Conservation (phyloP, 1,140 invertebrate genomes). For the Meloidogyne hapla region DNA sequence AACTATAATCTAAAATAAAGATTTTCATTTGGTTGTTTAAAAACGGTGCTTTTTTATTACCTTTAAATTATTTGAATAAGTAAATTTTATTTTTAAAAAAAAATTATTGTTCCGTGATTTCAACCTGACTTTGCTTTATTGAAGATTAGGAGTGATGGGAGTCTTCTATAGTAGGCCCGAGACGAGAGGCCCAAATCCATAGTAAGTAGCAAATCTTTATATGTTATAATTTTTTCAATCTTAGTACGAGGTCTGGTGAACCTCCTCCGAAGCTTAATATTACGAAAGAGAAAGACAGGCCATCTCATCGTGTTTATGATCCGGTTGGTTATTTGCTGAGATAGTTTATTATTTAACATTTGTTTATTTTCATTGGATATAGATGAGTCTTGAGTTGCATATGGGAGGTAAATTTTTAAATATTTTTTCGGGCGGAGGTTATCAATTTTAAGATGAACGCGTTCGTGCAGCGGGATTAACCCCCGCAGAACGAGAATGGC, state of each 20-base stretch:
- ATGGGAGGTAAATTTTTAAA: slow-evolving; percentile 24
- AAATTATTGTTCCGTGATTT: no score
- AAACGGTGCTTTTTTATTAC: neutral
- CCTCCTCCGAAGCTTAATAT: slow-evolving; percentile 54
- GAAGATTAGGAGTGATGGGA: slow-evolving; percentile 20
- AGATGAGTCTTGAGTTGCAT: slow-evolving; percentile 23
- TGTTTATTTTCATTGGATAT: neutral
- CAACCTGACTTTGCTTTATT: neutral
- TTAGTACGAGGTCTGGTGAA: slow-evolving; percentile 53
- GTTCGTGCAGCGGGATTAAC: slow-evolving; percentile 53
- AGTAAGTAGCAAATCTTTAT: neutral
- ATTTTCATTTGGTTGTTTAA: neutral
- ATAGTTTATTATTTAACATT: slow-evolving; percentile 29
- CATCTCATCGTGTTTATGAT: slow-evolving; percentile 55
- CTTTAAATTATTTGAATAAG: neutral
- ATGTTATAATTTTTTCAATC: neutral
- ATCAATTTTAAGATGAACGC: slow-evolving; percentile 50
- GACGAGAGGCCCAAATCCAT: slow-evolving; percentile 10
- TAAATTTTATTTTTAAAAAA: slow-evolving; percentile 5
- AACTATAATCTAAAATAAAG: neutral
- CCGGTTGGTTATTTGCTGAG: slow-evolving; percentile 60
- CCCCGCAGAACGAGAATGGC: slow-evolving; percentile 61
- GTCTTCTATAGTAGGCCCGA: slow-evolving; percentile 36
- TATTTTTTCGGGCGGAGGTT: neutral
- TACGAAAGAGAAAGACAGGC: slow-evolving; percentile 50